phyloP scores from a whole-genome alignment of 2,113 vertebrate genomes.

The Cinclus cinclus region DNA sequence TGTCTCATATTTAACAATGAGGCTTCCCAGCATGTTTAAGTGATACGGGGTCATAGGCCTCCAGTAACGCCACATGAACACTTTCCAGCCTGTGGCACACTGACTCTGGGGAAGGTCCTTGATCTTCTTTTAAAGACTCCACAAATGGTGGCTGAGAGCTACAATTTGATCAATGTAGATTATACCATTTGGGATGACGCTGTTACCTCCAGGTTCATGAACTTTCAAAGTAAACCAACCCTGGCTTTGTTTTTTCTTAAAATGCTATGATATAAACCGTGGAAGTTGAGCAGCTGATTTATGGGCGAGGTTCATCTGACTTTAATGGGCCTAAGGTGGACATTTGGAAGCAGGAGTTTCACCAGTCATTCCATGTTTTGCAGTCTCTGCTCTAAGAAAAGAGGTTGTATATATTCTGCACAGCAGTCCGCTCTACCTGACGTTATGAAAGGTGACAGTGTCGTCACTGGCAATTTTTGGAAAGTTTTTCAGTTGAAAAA shows the following conservation, averaged over 20 bases:
- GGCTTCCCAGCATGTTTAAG: neutral
- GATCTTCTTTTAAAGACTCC: neutral
- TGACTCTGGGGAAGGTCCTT: neutral
- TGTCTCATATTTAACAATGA: neutral
- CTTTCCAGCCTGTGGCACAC: neutral
- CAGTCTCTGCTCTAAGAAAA: neutral
- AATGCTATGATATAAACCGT: neutral
- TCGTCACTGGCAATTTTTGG: neutral
- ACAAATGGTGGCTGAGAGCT: neutral
- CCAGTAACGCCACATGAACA: neutral
- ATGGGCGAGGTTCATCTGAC: neutral
- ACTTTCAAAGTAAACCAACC: conserved; percentile 32
- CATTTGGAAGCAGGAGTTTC: neutral
- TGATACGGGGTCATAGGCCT: neutral
- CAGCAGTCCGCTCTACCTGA: neutral
- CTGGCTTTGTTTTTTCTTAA: conserved; percentile 16
- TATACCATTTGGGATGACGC: neutral
- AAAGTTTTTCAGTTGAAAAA: neutral
- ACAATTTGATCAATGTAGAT: neutral
- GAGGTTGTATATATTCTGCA: accelerated
- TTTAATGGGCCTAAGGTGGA: neutral
- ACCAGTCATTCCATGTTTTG: neutral
- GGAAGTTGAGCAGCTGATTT: conserved; percentile 13
- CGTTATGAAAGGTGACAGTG: accelerated
- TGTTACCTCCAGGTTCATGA: conserved; percentile 23